Base-by-base conservation (phyloP, 2,888 invertebrate genomes). In the Lithosia quadra region DNA sequence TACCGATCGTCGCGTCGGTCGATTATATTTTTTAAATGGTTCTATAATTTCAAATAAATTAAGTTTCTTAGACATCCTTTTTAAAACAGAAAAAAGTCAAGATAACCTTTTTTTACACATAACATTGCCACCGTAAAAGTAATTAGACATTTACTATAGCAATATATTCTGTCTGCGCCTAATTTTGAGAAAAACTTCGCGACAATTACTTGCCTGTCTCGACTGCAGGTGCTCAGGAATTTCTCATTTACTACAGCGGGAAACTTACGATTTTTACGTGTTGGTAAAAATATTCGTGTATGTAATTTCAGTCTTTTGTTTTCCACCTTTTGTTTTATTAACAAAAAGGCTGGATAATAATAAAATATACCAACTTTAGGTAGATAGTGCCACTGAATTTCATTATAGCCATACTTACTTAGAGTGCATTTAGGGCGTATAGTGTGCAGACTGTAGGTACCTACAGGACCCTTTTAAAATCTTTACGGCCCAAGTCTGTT, bases 191-290 rank as follows among this genome's bases (percentile, higher is more conserved):
- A 72, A 70, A 70, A 74, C 63, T 24, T 43, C 28, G 77, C 68
- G 77, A 80, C 79, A 80, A 84, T 82, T 72, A 75, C 49, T 63
- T 69, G 60, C n/a, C 75, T 78, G 78, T 80, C 80, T 80, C 79
- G 74, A 72, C 55, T 34, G 66, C 78, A 75, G 79, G 69, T 69
- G 62, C 68, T 28, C 72, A 72, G 83, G 88, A 85, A 88, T 87
- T 86, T 88, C 72, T 88, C 85, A 88, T 88, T 88, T 80, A 64
- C 73, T 71, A 68, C 73, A 72, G 18, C 28, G 33, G n/a, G 22
- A 61, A 65, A 61, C 34, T 15, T 53, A 18, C 39, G 28, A 57
- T 57, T 64, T 65, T 69, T 62, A 55, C 64, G 22, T 57, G 61
- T 53, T 34, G 22, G n/a, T 64, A 62, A 56, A 60, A 64, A 56